Evolutionary conservation across 2,113 vertebrate genomes (phyloP).

Genomic region (Rhea americana): DNA sequence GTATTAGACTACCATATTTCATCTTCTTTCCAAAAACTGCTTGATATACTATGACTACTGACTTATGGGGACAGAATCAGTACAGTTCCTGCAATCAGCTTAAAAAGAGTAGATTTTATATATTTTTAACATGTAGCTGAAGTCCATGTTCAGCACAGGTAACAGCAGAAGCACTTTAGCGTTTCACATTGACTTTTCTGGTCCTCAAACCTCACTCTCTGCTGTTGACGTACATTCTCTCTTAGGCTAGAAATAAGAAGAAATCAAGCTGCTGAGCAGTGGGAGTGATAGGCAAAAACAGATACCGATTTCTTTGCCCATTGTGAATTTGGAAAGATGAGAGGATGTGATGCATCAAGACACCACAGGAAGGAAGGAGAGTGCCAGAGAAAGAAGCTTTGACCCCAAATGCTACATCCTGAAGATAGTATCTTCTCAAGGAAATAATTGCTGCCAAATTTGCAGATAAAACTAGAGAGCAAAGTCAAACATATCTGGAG

Average conservation of each 20-base stretch:
- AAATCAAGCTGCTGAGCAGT: neutral
- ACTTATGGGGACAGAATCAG: neutral
- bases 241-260: neutral
- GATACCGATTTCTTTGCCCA: neutral
- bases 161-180: neutral
- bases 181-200: neutral
- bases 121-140: neutral
- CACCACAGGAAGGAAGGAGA: neutral
- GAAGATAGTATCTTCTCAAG: neutral
- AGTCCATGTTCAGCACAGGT: rapidly evolving
- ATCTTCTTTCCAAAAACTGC: neutral
- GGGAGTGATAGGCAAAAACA: neutral
- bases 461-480: neutral
- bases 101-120: neutral
- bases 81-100: neutral
- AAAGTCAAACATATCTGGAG: neutral
- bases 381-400: neutral
- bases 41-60: neutral
- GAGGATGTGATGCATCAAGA: neutral
- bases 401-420: neutral
- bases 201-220: neutral
- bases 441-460: neutral
- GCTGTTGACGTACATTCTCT: neutral
- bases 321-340: neutral
- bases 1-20: neutral